phyloP scores from a whole-genome alignment of 2,888 invertebrate species.

The Caenorhabditis doughertyi region DNA sequence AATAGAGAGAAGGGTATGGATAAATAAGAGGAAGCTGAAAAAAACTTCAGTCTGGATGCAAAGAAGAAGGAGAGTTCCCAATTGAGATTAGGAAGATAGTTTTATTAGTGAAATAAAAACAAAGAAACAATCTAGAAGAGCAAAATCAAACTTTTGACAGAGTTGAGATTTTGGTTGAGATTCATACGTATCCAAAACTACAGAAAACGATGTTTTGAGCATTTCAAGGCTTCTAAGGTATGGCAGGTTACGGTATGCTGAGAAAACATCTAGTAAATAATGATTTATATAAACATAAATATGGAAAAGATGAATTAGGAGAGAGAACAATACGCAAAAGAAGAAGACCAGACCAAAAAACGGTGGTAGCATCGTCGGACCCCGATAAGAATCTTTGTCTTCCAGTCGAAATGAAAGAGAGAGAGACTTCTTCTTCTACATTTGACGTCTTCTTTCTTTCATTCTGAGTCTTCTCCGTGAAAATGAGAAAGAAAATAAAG shows the following conservation, averaged over 20 bases:
- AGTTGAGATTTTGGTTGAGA: too few species aligned
- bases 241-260: background rate
- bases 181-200: too few species aligned
- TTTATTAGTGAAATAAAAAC: too few species aligned
- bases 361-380: slow-evolving; percentile 26
- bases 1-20: too few species aligned
- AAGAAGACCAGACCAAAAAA: slow-evolving; percentile 34
- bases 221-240: background rate
- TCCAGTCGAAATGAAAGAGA: slow-evolving; percentile 4
- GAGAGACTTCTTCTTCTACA: slow-evolving; percentile 4
- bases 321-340: slow-evolving; percentile 19
- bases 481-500: background rate
- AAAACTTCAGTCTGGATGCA: too few species aligned
- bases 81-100: too few species aligned
- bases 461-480: slow-evolving; percentile 14
- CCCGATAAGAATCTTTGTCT: slow-evolving; percentile 24
- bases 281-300: slow-evolving; percentile 8
- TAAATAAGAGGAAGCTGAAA: too few species aligned
- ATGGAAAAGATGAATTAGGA: slow-evolving; percentile 26
- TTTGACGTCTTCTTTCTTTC: background rate
- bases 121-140: too few species aligned
- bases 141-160: too few species aligned
- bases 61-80: too few species aligned
- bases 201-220: background rate
- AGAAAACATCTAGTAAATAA: background rate